Percentiles rank a stretch among this genome's conserved stretches.
Evolutionary conservation across 2,888 invertebrate species (phyloP).

Genomic region (Tryphoninae sp.): DNA sequence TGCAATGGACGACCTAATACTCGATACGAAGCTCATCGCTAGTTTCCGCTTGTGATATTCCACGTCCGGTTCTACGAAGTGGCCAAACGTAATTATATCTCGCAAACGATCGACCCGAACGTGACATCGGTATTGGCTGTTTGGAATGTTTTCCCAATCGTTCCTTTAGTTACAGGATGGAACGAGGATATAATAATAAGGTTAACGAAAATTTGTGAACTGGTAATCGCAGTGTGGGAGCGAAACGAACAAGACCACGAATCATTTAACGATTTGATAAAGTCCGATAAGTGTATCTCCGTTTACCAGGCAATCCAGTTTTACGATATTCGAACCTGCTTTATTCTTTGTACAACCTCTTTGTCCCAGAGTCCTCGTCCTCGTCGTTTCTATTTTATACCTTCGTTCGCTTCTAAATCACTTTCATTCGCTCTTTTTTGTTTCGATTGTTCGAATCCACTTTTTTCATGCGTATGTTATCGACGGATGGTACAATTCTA

Average conservation of each 20-base stretch:
- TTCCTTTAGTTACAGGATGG: neutral
- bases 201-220: neutral
- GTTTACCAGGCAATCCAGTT: slow-evolving; percentile 36
- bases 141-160: neutral
- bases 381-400: slow-evolving; percentile 10
- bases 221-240: neutral
- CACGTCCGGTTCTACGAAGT: neutral
- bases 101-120: neutral
- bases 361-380: neutral
- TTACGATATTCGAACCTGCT: slow-evolving; percentile 17
- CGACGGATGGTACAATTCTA: neutral
- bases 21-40: neutral
- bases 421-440: neutral
- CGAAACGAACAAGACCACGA: neutral
- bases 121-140: neutral
- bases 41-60: neutral
- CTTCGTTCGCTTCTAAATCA: slow-evolving; percentile 1
- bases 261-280: slow-evolving; percentile 17
- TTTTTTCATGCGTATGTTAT: slow-evolving; percentile 7
- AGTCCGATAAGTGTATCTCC: slow-evolving; percentile 47
- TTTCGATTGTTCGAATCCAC: neutral
- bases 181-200: neutral
- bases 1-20: neutral
- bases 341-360: neutral
- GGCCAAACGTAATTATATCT: neutral